Evolutionary conservation across 2,113 vertebrate species (phyloP).

Genomic region (Mus pahari): DNA sequence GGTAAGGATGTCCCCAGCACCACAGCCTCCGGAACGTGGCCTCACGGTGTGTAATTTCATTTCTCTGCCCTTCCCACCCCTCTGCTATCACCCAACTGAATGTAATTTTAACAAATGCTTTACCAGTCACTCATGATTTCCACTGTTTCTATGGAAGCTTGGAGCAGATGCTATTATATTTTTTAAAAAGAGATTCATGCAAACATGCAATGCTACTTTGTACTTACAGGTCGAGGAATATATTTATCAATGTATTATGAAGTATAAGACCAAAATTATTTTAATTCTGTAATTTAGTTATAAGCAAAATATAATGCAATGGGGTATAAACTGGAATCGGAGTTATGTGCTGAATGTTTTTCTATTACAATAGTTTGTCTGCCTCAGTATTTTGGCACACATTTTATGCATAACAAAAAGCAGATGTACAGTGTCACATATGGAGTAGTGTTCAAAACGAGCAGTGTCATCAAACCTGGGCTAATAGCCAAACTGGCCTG

Average conservation of each 20-base stretch:
- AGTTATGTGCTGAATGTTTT: neutral
- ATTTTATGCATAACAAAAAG: conserved; percentile 34
- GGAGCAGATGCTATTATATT: neutral
- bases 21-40: neutral
- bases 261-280: conserved; percentile 7
- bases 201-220: neutral
- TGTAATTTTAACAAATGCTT: conserved; percentile 7
- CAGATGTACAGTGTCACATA: conserved; percentile 58
- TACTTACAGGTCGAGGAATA: neutral
- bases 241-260: neutral
- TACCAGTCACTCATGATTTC: neutral
- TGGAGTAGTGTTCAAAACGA: conserved; percentile 63
- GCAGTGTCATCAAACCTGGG: conserved; percentile 71
- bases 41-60: neutral
- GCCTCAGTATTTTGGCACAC: conserved; percentile 18
- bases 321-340: neutral
- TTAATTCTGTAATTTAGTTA: conserved; percentile 36
- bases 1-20: neutral
- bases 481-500: conserved; percentile 70
- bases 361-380: conserved; percentile 17
- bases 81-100: neutral
- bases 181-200: conserved; percentile 26
- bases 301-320: neutral
- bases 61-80: neutral
- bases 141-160: neutral